Evolutionary conservation across 2,113 vertebrate species (phyloP).

Genomic region (Serranochromis macrocephalus): DNA sequence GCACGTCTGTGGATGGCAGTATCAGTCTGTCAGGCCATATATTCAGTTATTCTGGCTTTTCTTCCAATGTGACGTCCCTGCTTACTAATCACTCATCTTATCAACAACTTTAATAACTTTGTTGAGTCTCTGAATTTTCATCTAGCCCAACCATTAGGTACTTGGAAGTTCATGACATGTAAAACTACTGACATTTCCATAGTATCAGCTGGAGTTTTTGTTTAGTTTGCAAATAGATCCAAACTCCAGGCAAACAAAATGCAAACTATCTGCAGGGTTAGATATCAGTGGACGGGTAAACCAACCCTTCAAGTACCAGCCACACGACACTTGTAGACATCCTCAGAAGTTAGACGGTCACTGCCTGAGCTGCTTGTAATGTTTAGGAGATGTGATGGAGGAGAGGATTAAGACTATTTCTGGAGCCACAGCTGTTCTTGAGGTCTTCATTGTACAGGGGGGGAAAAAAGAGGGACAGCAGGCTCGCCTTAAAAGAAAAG

Average conservation of each 20-base stretch:
- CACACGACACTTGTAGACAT: neutral
- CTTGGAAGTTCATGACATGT: neutral
- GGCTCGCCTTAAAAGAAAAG: conserved; percentile 44
- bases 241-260: neutral
- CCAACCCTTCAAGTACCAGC: neutral
- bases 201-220: no score
- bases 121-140: neutral
- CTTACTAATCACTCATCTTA: neutral
- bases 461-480: neutral
- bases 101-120: neutral
- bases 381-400: neutral
- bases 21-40: neutral
- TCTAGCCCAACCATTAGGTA: neutral
- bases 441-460: conserved; percentile 13
- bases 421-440: conserved; percentile 45
- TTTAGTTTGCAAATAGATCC: neutral
- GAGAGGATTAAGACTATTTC: conserved; percentile 51
- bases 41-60: neutral
- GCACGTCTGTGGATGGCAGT: accelerated
- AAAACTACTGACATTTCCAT: neutral
- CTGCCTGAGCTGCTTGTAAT: conserved; percentile 12
- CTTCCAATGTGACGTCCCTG: neutral
- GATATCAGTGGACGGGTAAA: accelerated
- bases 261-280: neutral
- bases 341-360: neutral